Percentiles rank a stretch among this genome's conserved stretches.
These are phyloP conservation scores for Hexactinellida sp. DNA, from an alignment of 37 sponge, comb jelly and placozoan species.

Conservation along the genomic window DNA sequence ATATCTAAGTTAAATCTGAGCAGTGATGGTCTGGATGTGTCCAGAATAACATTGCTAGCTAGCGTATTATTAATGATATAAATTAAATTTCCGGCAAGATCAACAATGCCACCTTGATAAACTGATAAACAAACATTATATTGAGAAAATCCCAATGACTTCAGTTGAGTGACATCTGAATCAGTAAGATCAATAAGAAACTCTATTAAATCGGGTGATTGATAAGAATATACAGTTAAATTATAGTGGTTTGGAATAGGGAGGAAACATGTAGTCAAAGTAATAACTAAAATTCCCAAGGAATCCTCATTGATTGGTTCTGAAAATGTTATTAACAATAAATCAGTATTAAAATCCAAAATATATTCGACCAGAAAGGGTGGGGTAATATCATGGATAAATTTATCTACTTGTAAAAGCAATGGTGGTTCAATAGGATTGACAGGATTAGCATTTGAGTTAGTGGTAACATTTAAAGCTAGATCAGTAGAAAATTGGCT, in stretches of 20 bases:
- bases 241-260: background rate
- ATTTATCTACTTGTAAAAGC: constrained; percentile 31
- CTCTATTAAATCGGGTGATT: background rate
- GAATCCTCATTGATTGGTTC: constrained; percentile 36
- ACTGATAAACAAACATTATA: background rate
- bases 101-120: background rate
- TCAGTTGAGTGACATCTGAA: background rate
- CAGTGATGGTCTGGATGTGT: constrained; percentile 53
- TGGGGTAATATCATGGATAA: constrained; percentile 34
- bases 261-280: background rate
- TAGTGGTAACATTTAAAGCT: background rate
- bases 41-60: constrained; percentile 40
- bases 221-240: background rate
- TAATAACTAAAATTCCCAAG: background rate
- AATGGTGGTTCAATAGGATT: constrained; percentile 24
- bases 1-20: constrained; percentile 51
- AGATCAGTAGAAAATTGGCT: constrained; percentile 1
- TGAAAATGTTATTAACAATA: constrained; percentile 34
- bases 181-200: background rate
- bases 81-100: constrained; percentile 21
- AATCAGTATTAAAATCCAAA: constrained; percentile 40
- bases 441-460: constrained; percentile 21
- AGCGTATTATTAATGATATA: background rate
- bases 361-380: constrained; percentile 36
- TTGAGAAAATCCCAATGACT: background rate